phyloP scores from a whole-genome alignment of 2,797 vertebrate genomes.

The Poeciliopsis paucimaculata region DNA sequence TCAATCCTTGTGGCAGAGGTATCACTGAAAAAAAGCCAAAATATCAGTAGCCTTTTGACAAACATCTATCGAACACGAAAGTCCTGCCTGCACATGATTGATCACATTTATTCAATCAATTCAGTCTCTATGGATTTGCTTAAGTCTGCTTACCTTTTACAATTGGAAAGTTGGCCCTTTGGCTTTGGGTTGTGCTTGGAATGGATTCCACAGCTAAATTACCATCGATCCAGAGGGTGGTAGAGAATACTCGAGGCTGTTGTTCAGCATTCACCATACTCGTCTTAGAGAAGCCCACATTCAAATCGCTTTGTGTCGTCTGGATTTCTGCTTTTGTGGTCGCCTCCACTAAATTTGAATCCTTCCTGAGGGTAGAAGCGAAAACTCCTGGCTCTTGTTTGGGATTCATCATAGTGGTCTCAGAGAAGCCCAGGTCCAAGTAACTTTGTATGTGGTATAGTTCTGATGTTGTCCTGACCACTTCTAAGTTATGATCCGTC shows the following conservation, averaged over 20 bases:
- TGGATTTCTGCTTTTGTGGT: slow-evolving; percentile 14
- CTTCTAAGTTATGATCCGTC: not conserved
- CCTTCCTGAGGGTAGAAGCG: not conserved
- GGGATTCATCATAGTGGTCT: not conserved
- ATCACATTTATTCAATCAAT: slow-evolving; percentile 61
- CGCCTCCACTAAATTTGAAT: not conserved
- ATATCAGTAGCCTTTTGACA: slow-evolving; percentile 48
- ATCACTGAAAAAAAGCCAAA: slow-evolving; percentile 37
- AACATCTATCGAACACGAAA: slow-evolving; percentile 46
- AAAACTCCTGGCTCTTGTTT: slow-evolving; percentile 1
- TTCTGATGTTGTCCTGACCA: not conserved
- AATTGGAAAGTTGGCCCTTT: slow-evolving; percentile 55
- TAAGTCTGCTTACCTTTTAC: slow-evolving; percentile 74
- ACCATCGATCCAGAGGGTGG: slow-evolving; percentile 31
- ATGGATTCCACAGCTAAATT: slow-evolving; percentile 40
- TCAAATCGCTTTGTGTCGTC: slow-evolving; percentile 19
- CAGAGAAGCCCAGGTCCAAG: not conserved
- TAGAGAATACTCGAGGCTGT: slow-evolving; percentile 24
- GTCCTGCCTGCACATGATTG: slow-evolving; percentile 57
- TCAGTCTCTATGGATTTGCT: slow-evolving; percentile 55
- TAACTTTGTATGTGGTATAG: not conserved
- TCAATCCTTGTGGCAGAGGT: slow-evolving; percentile 29
- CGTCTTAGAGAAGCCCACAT: slow-evolving; percentile 22
- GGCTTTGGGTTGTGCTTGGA: slow-evolving; percentile 54
- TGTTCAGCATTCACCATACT: slow-evolving; percentile 18